Percentiles rank a stretch among this genome's conserved stretches.
phyloP scores from a whole-genome alignment of 1,140 invertebrate species.

The Zaprionus ornatus region DNA sequence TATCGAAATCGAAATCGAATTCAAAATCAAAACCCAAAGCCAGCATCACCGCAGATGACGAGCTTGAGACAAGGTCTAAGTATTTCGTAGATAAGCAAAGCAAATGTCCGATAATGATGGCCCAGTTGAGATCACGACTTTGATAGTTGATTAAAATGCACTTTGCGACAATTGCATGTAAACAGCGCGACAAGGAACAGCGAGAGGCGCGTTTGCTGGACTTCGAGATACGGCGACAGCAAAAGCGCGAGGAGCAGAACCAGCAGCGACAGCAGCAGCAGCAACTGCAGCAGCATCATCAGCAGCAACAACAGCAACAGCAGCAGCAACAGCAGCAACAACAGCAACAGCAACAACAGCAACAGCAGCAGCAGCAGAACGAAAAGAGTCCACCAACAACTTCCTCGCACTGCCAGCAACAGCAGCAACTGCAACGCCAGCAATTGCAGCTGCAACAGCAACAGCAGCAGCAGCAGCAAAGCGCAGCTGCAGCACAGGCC shows the following conservation, averaged over 20 bases:
- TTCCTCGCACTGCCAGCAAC: conserved; percentile 52
- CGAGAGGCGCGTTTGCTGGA: conserved; percentile 83
- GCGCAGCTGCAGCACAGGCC: conserved; percentile 44
- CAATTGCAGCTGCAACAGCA: conserved; percentile 28
- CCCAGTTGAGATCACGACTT: conserved; percentile 38
- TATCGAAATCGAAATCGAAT: neutral
- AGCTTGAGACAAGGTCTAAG: conserved; percentile 12
- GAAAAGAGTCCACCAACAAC: conserved; percentile 62
- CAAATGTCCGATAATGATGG: conserved; percentile 30
- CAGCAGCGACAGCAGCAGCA: conserved; percentile 79
- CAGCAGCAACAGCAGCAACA: conserved; percentile 56
- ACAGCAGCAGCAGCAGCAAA: conserved; percentile 36
- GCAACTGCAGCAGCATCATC: conserved; percentile 72
- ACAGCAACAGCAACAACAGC: conserved; percentile 40
- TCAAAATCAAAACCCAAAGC: neutral
- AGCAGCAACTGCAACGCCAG: conserved; percentile 32
- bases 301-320: conserved; percentile 66
- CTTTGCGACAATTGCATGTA: conserved; percentile 82
- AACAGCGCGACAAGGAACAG: conserved; percentile 83
- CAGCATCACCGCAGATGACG: conserved; percentile 16
- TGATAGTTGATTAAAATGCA: conserved; percentile 75
- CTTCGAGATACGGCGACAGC: conserved; percentile 83
- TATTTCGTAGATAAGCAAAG: conserved; percentile 35
- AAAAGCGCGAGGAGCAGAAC: conserved; percentile 82
- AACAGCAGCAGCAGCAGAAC: conserved; percentile 30